Conservation (phyloP, 2,797 vertebrate genomes). For the Syndactyla subalaris region DNA sequence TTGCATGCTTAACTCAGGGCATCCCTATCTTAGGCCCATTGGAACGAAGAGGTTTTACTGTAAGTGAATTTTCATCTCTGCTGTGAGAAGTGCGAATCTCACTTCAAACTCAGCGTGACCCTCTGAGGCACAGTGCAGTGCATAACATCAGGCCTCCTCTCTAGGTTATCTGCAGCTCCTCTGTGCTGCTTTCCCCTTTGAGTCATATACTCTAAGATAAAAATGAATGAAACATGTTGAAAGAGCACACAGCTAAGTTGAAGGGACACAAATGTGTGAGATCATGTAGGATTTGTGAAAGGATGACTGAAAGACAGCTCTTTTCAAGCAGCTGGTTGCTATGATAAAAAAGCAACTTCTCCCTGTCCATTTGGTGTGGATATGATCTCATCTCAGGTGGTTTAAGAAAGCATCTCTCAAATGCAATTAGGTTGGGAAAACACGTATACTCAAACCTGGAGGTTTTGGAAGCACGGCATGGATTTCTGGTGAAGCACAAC, state of each 20-base stretch:
- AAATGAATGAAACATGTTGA: constrained; percentile 50
- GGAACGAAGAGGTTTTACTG: not conserved
- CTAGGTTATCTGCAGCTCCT: constrained; percentile 31
- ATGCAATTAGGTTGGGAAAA: constrained; percentile 55
- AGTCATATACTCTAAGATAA: constrained; percentile 41
- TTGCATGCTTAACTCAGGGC: not conserved
- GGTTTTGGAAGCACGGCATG: not conserved
- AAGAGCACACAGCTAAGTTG: constrained; percentile 35
- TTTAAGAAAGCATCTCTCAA: constrained; percentile 41
- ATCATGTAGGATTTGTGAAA: constrained; percentile 54
- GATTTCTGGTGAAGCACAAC: not conserved
- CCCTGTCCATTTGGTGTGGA: constrained; percentile 24
- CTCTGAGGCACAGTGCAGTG: not conserved
- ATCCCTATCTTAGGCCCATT: constrained; percentile 9
- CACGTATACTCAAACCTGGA: not conserved
- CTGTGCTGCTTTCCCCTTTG: constrained; percentile 22
- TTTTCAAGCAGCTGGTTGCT: constrained; percentile 45
- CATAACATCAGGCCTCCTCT: constrained; percentile 29
- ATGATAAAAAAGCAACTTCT: constrained; percentile 37
- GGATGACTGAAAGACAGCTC: constrained; percentile 37
- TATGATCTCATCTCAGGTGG: constrained; percentile 60
- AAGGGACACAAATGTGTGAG: constrained; percentile 60
- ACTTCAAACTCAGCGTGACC: constrained; percentile 45
- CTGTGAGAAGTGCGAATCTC: not conserved
- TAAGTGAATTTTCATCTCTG: constrained; percentile 29